Base-by-base conservation (phyloP, 2,797 vertebrate species). In the Falco concolor region DNA sequence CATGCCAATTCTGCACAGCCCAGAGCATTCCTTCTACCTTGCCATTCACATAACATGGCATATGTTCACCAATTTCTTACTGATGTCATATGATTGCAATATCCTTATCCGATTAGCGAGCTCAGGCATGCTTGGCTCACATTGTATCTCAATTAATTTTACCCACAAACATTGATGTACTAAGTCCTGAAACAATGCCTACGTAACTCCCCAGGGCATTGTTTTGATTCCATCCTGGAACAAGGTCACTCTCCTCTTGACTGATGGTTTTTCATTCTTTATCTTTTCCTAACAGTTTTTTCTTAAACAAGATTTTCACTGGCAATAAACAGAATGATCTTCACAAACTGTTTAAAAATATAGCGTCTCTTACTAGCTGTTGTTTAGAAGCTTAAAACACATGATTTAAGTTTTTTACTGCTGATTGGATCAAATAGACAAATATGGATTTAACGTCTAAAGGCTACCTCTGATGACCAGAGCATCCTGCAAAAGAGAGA, bases 141-240 rank as follows among this genome's bases (percentile, higher is more conserved):
- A 76, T 70, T 86, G 72, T 87, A 89, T 84, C 89, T 93, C 84
- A 96, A 90, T 95, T 97, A 93, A 87, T 93, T 96, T 93, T 75
- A 92, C 85, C 44, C 9, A 5, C 87, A 92, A 93, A 91, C 87
- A 91, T 7, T 83, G 76, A 93, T 90, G 79, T 78, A 61, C 68
- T 94, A 84, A 94, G 64, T 89, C 86, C 84, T 92, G 81, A 96
- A 95, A 96, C 84, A 89, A 93, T 92, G 90, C 78, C 78, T 84
- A 52, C 1, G 1, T 94, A 92, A 89, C n/a, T 85, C 92, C 76
- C 80, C 32, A 60, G 78, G 90, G 69, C 61, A 95, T 59, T 81
- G 73, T 84, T 95, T 95, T 91, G 78, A 92, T 94, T 95, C 56
- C 81, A 57, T 47, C 61, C 73, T 90, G 84, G 69, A 89, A 95